These are phyloP conservation scores for Tauraco erythrolophus DNA, from an alignment of 2,113 vertebrate genomes.

Conservation along the genomic window DNA sequence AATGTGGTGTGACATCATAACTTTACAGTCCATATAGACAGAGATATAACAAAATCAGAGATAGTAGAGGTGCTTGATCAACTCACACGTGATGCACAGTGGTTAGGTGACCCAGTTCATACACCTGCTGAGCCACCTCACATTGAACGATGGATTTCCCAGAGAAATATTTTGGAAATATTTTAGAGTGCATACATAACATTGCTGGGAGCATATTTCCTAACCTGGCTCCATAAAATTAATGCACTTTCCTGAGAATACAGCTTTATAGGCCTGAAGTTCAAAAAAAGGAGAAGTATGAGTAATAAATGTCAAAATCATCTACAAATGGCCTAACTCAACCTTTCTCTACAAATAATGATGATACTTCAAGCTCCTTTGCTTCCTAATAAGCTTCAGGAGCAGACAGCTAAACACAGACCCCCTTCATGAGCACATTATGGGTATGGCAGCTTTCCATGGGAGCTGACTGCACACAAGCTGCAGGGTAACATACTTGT, in stretches of 20 bases:
- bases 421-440: background rate
- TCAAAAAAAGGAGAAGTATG: background rate
- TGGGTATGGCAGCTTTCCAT: background rate
- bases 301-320: background rate
- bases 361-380: background rate
- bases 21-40: background rate
- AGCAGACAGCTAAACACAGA: background rate
- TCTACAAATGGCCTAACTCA: background rate
- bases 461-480: background rate
- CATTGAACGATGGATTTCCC: rapidly evolving
- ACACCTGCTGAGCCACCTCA: rapidly evolving
- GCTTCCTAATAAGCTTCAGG: background rate
- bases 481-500: slow-evolving; percentile 16
- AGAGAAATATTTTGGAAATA: background rate
- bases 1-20: no score
- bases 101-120: background rate
- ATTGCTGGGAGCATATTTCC: background rate
- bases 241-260: background rate
- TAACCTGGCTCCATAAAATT: background rate
- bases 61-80: background rate
- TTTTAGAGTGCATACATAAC: background rate
- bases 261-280: background rate
- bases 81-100: background rate
- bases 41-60: background rate
- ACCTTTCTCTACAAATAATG: background rate